phyloP scores from a whole-genome alignment of 2,113 vertebrate genomes.

The Bos javanicus region DNA sequence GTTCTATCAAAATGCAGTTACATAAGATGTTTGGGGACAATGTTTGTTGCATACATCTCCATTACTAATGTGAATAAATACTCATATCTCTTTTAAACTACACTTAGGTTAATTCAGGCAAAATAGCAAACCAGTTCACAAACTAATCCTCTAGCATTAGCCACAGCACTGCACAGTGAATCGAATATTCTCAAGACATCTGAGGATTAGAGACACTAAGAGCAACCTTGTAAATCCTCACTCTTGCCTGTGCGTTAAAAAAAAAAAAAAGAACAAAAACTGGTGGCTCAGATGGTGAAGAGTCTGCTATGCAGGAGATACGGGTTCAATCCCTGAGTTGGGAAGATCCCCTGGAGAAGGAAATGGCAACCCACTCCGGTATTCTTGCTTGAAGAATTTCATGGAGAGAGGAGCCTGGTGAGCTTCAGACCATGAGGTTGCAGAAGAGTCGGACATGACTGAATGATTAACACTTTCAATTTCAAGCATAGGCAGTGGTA shows the following conservation, averaged over 20 bases:
- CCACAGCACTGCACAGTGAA: neutral
- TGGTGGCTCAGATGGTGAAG: neutral
- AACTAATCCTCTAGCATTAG: neutral
- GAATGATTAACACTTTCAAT: neutral
- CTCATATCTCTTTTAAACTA: slow-evolving; percentile 21
- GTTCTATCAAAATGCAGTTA: slow-evolving; percentile 21
- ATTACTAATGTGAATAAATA: slow-evolving; percentile 1
- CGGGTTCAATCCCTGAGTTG: neutral
- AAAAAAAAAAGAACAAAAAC: neutral
- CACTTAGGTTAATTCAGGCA: neutral
- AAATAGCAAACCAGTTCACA: neutral
- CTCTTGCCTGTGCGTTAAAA: neutral
- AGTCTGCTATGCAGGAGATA: neutral
- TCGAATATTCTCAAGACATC: neutral
- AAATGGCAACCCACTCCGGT: neutral
- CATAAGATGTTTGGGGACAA: neutral
- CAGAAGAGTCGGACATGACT: neutral
- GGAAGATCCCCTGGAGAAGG: neutral
- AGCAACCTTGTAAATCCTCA: slow-evolving; percentile 38
- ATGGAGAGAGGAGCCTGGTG: neutral
- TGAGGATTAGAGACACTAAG: slow-evolving; percentile 25
- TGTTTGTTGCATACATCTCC: neutral
- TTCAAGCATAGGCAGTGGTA: neutral
- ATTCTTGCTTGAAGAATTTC: neutral
- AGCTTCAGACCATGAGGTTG: neutral